Base-by-base conservation (phyloP, 1,140 invertebrate species). In the Magallana gigas region DNA sequence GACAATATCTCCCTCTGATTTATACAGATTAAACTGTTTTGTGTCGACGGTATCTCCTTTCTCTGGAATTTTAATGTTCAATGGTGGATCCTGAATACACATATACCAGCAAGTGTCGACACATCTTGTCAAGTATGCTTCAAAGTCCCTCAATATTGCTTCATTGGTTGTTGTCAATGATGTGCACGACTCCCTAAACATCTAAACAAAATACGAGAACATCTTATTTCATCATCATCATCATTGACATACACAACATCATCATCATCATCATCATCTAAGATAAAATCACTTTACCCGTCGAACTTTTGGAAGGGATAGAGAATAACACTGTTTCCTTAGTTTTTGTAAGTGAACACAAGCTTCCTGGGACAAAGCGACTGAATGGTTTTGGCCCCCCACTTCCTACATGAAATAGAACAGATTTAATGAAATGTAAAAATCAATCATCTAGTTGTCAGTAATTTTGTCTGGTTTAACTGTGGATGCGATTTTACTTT, bases 41-140 rank as follows among this genome's bases (percentile, higher is more conserved):
- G 58, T 83, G 18, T 83, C 81, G 57, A 87, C 18, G 9, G 36
- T 83, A 23, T 87, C 80, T 83, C 85, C 85, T 58, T 87, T 80
- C 18, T 83, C 80, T n/a, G 85, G 85, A 80, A 36, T 64, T 16
- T 36, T 48, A 14, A 87, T 16, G 14, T 59, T 18, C 85, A 87
- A 83, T 5, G 80, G 29, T 7, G 85, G 85, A 23, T 87, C 80
- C 62, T 87, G 85, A 29, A 82, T 71, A 57, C 58, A 83, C 85
- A 87, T 83, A 23, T 83, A 29, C 85, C 85, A 87, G n/a, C 80
- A 48, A 1, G 36, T 64, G 64, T 87, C 80, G 18, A 87, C 56
- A 71, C 85, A 87, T 8, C n/a, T 14, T 57, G 56, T 58, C 81
- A 83, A 1, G 23, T 83, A 83, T 57, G 81, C 81, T 57, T 76